Conservation (phyloP, 2,888 invertebrate species). For the Microchrysa polita region DNA sequence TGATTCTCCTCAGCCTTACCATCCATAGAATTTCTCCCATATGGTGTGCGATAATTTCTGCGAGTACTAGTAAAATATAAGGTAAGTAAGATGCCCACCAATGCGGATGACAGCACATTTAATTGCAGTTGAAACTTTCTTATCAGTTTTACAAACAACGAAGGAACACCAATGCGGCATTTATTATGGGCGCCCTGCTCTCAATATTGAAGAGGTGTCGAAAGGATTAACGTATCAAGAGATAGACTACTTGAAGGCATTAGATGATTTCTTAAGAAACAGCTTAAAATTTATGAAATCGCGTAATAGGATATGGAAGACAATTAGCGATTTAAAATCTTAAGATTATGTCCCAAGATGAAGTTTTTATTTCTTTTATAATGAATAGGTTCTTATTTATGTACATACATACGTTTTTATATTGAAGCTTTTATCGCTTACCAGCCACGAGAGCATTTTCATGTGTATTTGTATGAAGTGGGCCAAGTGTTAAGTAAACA, state of each 20-base stretch:
- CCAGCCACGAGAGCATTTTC: neutral
- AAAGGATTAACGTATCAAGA: constrained; percentile 18
- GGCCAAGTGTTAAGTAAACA: constrained; percentile 14
- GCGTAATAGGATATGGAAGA: neutral
- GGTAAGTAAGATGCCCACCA: constrained; percentile 11
- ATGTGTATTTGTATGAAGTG: too few species aligned
- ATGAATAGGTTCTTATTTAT: too few species aligned
- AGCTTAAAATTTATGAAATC: neutral
- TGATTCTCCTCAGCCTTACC: neutral
- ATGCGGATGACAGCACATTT: constrained; percentile 31
- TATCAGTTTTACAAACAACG: constrained; percentile 15
- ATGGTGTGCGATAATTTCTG: constrained; percentile 4
- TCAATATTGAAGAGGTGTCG: neutral
- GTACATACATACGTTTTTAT: too few species aligned
- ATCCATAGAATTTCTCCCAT: neutral
- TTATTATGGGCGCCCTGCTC: neutral
- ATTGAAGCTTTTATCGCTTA: too few species aligned
- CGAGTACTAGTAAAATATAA: constrained; percentile 24
- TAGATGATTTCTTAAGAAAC: neutral
- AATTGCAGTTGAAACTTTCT: constrained; percentile 36
- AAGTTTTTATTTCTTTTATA: neutral
- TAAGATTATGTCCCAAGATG: neutral
- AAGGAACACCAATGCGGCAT: constrained; percentile 12
- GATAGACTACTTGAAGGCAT: neutral
- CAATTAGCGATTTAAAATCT: neutral